Percentiles rank a stretch among this genome's conserved stretches.
Conservation (phyloP, 1,140 invertebrate species). For the Aphelenchoides avenae region DNA sequence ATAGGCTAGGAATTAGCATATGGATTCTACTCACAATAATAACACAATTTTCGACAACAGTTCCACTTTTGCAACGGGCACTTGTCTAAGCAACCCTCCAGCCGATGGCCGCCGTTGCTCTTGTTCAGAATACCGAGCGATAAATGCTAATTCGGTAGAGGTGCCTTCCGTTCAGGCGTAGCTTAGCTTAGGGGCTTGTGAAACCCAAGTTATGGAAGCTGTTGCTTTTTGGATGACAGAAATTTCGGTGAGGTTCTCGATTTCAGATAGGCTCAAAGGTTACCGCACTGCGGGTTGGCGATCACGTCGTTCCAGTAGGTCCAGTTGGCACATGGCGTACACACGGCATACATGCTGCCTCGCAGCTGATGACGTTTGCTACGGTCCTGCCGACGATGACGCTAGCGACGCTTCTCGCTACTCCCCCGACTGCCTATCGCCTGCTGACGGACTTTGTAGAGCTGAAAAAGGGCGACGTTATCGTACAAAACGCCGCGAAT, state of each 20-base stretch:
- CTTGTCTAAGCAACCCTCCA: no score
- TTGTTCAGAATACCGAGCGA: no score
- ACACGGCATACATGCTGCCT: conserved; percentile 32
- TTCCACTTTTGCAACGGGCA: no score
- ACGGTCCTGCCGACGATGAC: conserved; percentile 56
- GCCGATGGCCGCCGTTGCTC: no score
- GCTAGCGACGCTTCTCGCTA: conserved; percentile 82
- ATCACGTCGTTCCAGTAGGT: conserved; percentile 47
- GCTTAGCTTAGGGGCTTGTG: no score
- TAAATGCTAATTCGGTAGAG: no score
- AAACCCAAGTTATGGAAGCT: conserved; percentile 3
- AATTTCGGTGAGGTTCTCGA: no score
- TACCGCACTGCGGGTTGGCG: conserved; percentile 34
- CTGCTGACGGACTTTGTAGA: conserved; percentile 82
- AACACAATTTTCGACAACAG: no score
- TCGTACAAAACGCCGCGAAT: conserved; percentile 96
- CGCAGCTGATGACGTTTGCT: conserved; percentile 34
- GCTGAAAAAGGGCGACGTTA: conserved; percentile 72
- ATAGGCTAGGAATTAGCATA: no score
- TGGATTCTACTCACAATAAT: no score
- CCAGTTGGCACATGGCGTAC: conserved; percentile 51
- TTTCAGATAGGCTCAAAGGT: conserved; percentile 47
- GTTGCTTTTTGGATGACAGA: background rate
- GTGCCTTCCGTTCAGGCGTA: no score
- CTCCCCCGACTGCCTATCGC: conserved; percentile 85